A percentile compares a stretch with the other conserved stretches of the same genome.
Conservation (phyloP, 2,888 invertebrate genomes). For the Tipula vernalis region DNA sequence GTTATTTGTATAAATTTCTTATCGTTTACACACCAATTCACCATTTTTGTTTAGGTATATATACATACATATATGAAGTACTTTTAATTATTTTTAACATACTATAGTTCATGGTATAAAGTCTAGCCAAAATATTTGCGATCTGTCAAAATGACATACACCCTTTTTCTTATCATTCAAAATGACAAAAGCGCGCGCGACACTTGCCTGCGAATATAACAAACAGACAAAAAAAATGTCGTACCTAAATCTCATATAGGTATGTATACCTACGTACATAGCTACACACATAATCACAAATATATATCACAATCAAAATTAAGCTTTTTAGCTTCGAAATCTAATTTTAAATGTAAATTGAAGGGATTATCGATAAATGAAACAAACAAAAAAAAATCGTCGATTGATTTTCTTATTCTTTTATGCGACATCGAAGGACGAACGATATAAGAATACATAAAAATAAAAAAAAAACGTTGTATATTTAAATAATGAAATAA, state of each 20-base stretch:
- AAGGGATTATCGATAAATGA: slow-evolving; percentile 8
- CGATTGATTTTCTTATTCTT: neutral
- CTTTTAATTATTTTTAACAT: neutral
- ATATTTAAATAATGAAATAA: neutral
- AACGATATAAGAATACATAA: neutral
- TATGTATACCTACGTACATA: neutral
- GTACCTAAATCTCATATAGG: neutral
- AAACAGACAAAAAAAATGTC: neutral
- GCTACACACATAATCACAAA: neutral
- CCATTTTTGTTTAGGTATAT: neutral
- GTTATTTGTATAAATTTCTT: neutral
- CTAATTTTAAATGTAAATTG: slow-evolving; percentile 11
- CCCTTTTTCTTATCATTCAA: neutral
- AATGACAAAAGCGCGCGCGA: neutral
- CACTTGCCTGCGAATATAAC: neutral
- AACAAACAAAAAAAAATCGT: neutral
- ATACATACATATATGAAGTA: neutral
- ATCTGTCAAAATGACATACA: neutral
- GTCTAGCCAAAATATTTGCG: neutral
- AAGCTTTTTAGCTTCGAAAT: neutral
- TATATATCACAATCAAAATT: slow-evolving; percentile 9
- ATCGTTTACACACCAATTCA: neutral
- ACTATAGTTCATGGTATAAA: neutral
- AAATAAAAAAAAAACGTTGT: neutral
- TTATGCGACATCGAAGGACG: neutral